Evolutionary conservation across 1,140 invertebrate species (phyloP).

Genomic region (Proctacanthus coquilletti): DNA sequence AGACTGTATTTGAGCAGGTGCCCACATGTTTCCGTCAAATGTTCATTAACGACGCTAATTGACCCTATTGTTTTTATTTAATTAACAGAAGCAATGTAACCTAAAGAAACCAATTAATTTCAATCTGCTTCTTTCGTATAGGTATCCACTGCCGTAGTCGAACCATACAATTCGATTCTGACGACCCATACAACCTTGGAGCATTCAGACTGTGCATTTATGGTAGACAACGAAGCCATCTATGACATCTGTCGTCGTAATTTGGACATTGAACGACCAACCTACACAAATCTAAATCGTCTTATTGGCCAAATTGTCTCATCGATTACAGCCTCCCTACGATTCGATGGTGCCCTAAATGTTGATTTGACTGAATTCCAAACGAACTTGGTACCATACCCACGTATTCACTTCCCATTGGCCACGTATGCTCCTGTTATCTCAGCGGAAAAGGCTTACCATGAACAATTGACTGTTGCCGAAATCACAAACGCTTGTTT

Average conservation of each 20-base stretch:
- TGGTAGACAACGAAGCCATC: conserved; percentile 81
- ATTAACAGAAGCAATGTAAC: no score
- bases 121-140: conserved; percentile 13
- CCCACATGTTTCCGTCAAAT: no score
- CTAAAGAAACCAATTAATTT: no score
- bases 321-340: conserved; percentile 68
- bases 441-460: conserved; percentile 68
- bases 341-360: conserved; percentile 78
- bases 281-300: conserved; percentile 64
- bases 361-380: conserved; percentile 84
- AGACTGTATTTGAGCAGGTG: no score
- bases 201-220: conserved; percentile 69
- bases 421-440: conserved; percentile 65
- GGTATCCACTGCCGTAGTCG: conserved; percentile 68
- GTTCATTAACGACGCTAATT: no score
- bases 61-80: neutral
- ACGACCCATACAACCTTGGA: conserved; percentile 67
- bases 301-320: conserved; percentile 73
- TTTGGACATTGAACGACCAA: conserved; percentile 70
- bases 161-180: conserved; percentile 69
- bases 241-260: conserved; percentile 80
- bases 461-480: conserved; percentile 57
- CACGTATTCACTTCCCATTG: conserved; percentile 64
- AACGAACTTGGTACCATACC: conserved; percentile 71
- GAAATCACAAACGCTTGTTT: conserved; percentile 74